These are phyloP conservation scores for Hemithea aestivaria DNA, from an alignment of 2,888 invertebrate species.

Conservation along the genomic window DNA sequence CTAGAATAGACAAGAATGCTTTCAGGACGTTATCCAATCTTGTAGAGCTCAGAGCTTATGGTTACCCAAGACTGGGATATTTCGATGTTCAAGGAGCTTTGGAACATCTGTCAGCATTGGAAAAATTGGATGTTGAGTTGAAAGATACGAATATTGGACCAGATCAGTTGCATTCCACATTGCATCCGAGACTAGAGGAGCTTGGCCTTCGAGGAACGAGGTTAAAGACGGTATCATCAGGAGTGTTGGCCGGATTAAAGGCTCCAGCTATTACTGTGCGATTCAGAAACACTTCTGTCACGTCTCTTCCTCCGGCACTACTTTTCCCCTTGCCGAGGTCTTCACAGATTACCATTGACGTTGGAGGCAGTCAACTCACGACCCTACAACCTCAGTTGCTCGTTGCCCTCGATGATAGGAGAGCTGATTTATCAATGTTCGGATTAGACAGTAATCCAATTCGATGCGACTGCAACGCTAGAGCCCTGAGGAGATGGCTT, in stretches of 20 bases:
- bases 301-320: slow-evolving; percentile 87
- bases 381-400: slow-evolving; percentile 88
- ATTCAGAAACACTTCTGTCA: slow-evolving; percentile 89
- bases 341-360: slow-evolving; percentile 87
- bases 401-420: slow-evolving; percentile 88
- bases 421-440: slow-evolving; percentile 84
- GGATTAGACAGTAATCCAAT: slow-evolving; percentile 90
- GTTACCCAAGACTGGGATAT: slow-evolving; percentile 89
- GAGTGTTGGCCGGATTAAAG: slow-evolving; percentile 90
- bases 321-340: slow-evolving; percentile 93
- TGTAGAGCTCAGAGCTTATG: slow-evolving; percentile 83
- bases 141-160: slow-evolving; percentile 90
- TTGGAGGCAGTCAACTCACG: slow-evolving; percentile 87
- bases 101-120: slow-evolving; percentile 85
- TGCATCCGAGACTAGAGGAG: slow-evolving; percentile 87
- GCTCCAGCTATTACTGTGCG: slow-evolving; percentile 85
- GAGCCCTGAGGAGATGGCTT: slow-evolving; percentile 89
- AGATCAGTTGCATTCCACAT: slow-evolving; percentile 87
- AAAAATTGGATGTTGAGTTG: slow-evolving; percentile 89
- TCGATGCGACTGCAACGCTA: slow-evolving; percentile 90
- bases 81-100: slow-evolving; percentile 91
- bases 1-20: slow-evolving; percentile 89
- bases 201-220: slow-evolving; percentile 87
- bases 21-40: slow-evolving; percentile 86
- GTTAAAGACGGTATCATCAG: slow-evolving; percentile 88